Conservation (phyloP, 2,797 vertebrate species). For the Aulostomus chinensis region DNA sequence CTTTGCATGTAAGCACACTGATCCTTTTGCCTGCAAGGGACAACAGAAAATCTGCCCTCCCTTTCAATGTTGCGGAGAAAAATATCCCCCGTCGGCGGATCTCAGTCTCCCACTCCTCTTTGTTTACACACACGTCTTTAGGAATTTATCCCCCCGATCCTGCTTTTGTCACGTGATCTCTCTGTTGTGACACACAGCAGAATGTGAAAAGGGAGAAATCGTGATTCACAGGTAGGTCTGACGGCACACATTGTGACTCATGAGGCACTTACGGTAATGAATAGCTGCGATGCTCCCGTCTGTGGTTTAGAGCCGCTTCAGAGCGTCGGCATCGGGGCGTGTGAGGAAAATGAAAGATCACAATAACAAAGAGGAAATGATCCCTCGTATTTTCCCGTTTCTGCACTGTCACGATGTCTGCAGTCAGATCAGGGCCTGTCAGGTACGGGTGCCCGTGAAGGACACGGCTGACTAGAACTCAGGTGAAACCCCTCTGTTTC, state of each 20-base stretch:
- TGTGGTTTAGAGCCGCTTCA: conserved; percentile 14
- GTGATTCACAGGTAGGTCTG: conserved; percentile 15
- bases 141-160: conserved; percentile 38
- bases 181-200: conserved; percentile 15
- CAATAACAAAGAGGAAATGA: conserved; percentile 9
- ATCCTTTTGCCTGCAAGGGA: conserved; percentile 18
- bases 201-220: background rate
- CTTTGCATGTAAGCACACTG: conserved; percentile 30
- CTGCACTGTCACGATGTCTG: conserved; percentile 11
- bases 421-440: no score
- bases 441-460: conserved; percentile 44
- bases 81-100: conserved; percentile 25
- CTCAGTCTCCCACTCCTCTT: conserved; percentile 28
- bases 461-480: no score
- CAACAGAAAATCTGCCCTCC: conserved; percentile 16
- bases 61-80: conserved; percentile 19
- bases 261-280: conserved; percentile 42
- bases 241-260: no score
- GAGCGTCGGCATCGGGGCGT: background rate
- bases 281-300: conserved; percentile 24
- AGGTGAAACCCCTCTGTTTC: no score
- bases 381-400: background rate
- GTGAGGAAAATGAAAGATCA: conserved; percentile 29
- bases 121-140: conserved; percentile 44
- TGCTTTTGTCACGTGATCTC: conserved; percentile 24